Percentiles rank a stretch among this genome's conserved stretches.
These are phyloP conservation scores for Pollenia labialis DNA, from an alignment of 2,888 invertebrate species.

Conservation along the genomic window DNA sequence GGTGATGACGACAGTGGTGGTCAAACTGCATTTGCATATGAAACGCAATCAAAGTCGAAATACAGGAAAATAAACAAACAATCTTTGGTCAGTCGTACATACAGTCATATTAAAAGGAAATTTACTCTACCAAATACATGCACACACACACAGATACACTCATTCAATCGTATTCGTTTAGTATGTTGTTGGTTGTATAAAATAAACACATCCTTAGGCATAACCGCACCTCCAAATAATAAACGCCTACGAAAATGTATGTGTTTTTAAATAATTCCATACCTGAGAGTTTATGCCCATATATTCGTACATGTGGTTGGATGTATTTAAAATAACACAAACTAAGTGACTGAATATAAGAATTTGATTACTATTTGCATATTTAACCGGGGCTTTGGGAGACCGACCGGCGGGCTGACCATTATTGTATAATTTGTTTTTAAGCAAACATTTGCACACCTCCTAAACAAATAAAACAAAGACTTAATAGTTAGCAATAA, in stretches of 20 bases:
- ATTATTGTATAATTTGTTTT: slow-evolving; percentile 71
- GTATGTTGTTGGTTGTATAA: slow-evolving; percentile 10
- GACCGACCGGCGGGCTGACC: slow-evolving; percentile 46
- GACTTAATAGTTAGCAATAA: slow-evolving; percentile 38
- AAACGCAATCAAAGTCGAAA: slow-evolving; percentile 79
- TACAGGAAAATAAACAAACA: slow-evolving; percentile 76
- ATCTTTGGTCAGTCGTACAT: slow-evolving; percentile 51
- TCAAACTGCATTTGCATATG: slow-evolving; percentile 79
- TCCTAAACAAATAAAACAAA: slow-evolving; percentile 54
- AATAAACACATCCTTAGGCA: slow-evolving; percentile 70
- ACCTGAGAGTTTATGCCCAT: neutral
- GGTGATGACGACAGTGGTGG: slow-evolving; percentile 50
- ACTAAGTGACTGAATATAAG: slow-evolving; percentile 35
- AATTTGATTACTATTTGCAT: neutral
- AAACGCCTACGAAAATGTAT: slow-evolving; percentile 67
- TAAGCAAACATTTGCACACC: slow-evolving; percentile 68
- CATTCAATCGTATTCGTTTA: neutral
- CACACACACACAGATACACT: slow-evolving; percentile 11
- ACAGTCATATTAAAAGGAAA: slow-evolving; percentile 67
- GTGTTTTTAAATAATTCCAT: neutral
- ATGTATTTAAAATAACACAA: slow-evolving; percentile 41
- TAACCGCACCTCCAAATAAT: slow-evolving; percentile 71
- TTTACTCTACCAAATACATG: slow-evolving; percentile 22
- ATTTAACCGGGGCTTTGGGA: slow-evolving; percentile 23
- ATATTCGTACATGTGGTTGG: neutral